Conservation (phyloP, 2,113 vertebrate genomes). For the Melierax canorus region DNA sequence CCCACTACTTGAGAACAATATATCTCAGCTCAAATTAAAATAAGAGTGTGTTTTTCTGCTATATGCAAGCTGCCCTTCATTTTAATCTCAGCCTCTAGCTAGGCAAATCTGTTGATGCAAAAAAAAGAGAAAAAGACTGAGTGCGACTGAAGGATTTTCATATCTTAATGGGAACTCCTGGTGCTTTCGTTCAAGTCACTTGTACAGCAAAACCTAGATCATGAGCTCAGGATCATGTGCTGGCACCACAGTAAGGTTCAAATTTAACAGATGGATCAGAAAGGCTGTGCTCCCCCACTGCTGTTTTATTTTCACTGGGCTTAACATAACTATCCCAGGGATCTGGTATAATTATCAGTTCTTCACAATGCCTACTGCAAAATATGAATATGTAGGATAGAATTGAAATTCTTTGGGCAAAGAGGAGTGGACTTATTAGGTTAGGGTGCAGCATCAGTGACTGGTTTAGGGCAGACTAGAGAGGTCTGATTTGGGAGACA, state of each 20-base stretch:
- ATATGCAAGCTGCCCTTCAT: not conserved
- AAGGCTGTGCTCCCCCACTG: not conserved
- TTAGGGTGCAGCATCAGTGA: not conserved
- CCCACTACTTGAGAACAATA: not conserved
- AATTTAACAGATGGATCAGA: not conserved
- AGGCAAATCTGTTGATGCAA: not conserved
- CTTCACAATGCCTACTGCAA: not conserved
- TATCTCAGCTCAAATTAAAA: not conserved
- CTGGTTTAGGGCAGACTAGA: not conserved
- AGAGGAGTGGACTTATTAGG: not conserved
- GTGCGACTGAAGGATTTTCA: accelerated
- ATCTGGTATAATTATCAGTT: not conserved
- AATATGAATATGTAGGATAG: not conserved
- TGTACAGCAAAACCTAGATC: not conserved
- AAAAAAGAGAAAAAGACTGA: not conserved
- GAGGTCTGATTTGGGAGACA: not conserved
- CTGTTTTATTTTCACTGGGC: not conserved
- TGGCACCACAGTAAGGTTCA: not conserved
- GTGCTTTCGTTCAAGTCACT: not conserved
- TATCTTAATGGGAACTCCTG: not conserved
- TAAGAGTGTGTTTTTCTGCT: not conserved
- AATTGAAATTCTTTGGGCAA: not conserved
- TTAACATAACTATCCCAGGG: not conserved
- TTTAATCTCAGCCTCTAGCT: not conserved
- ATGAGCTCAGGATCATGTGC: not conserved